These are phyloP conservation scores for Esox lucius DNA, from an alignment of 2,797 vertebrate genomes.

Conservation along the genomic window DNA sequence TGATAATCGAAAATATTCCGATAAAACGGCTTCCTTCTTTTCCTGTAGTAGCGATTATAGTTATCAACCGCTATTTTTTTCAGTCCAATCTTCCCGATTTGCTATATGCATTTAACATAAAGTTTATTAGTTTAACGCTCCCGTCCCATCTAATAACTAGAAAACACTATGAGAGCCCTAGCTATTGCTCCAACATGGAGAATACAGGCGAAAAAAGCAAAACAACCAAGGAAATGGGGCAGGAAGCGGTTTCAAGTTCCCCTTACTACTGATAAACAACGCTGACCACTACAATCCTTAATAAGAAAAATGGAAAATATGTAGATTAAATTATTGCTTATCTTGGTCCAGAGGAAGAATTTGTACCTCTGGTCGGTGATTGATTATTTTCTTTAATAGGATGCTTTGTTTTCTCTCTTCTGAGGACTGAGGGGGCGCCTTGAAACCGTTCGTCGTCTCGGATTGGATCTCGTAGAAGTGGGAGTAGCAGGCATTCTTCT, in stretches of 20 bases:
- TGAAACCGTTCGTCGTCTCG: constrained; percentile 39
- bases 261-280: constrained; percentile 52
- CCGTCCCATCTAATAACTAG: constrained; percentile 9
- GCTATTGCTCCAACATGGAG: constrained; percentile 51
- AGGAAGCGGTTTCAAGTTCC: constrained; percentile 51
- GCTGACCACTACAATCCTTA: background rate
- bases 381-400: background rate
- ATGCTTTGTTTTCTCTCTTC: constrained; percentile 1
- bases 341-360: background rate
- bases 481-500: constrained; percentile 42
- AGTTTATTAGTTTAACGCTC: constrained; percentile 4
- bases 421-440: constrained; percentile 33
- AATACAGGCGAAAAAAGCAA: constrained; percentile 49
- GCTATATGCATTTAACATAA: background rate
- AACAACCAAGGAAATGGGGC: constrained; percentile 52
- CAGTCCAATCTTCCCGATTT: background rate
- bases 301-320: constrained; percentile 7
- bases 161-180: constrained; percentile 20
- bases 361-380: background rate
- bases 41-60: constrained; percentile 10
- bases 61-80: background rate
- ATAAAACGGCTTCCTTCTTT: background rate
- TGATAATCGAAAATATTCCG: constrained; percentile 1
- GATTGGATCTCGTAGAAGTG: constrained; percentile 49
- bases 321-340: background rate